phyloP scores from a whole-genome alignment of 53 echinoderm and acorn worm species.

The Echinometra lucunter region DNA sequence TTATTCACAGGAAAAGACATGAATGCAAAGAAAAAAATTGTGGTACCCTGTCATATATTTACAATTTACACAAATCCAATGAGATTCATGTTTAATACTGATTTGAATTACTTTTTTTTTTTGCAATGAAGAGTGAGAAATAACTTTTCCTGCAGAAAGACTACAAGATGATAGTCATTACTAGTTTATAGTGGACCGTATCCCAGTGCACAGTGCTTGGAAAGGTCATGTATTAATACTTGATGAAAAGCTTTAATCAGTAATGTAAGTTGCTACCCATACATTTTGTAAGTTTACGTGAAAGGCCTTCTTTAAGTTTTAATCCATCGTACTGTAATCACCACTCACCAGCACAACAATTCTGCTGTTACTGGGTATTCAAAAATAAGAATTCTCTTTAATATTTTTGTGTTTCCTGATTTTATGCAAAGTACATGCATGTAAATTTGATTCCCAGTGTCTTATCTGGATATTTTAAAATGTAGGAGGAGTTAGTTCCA shows the following conservation, averaged over 20 bases:
- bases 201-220: not conserved
- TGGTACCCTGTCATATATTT: not conserved
- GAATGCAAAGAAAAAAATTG: not conserved
- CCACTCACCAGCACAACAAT: no score
- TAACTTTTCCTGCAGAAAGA: not conserved
- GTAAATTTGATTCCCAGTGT: no score
- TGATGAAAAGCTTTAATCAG: not conserved
- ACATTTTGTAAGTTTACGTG: no score
- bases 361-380: no score
- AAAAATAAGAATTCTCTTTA: no score
- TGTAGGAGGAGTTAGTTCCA: no score
- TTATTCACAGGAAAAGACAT: no score
- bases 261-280: not conserved
- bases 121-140: not conserved
- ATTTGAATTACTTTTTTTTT: not conserved
- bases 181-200: not conserved
- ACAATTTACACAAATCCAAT: no score
- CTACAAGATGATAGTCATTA: not conserved
- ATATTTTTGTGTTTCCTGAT: no score
- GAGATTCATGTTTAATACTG: not conserved
- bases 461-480: no score
- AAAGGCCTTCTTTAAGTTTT: no score
- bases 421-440: no score
- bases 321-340: not conserved
- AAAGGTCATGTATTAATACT: slow-evolving; percentile 17